Evolutionary conservation across 2,797 vertebrate species (phyloP), one percentile per base, ranked within the genome.

Genomic region (Garrulus glandarius): DNA sequence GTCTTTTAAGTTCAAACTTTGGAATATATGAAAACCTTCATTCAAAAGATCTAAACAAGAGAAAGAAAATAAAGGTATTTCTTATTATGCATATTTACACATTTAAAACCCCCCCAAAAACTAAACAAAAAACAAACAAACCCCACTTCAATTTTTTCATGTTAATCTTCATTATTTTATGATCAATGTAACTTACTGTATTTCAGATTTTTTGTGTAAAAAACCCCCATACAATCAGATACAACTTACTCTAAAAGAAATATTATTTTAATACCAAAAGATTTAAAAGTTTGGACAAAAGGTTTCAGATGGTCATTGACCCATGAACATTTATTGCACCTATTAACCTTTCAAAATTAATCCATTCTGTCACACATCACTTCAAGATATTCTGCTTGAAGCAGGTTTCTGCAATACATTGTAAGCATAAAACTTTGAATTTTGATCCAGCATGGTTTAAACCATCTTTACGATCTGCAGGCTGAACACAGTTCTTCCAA

Each of bases 261-360:
- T 29, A 77, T 24, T 87, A 37, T 64, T 72, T 89, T 67, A 50
- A 44, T 52, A 55, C 4, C 11, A 65, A 65, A 65, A 67, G 2
- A 15, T 70, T 77, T 3, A 78, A 75, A 72, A 84, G 1, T 60
- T 75, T 75, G 15, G 6, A 41, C 50, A 10, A 88, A 89, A 76
- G 8, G 10, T 65, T 46, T 8, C 24, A 79, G n/a, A 11, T 41
- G 19, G 19, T 55, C 41, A 55, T 18, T 93, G 56, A 32, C 19
- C 7, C 14, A 11, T 70, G 13, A 74, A 68, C 4, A 60, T 44
- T 70, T 77, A 44, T 80, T 17, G 5, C 44, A 49, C 26, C 13
- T 63, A 80, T 83, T 83, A 93, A 83, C 26, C 21, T 92, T 87
- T 88, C n/a, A 85, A 77, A 95, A 70, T 53, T 3, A 12, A 76